These are phyloP conservation scores for Colletes latitarsis DNA, from an alignment of 1,140 invertebrate species.

Conservation along the genomic window DNA sequence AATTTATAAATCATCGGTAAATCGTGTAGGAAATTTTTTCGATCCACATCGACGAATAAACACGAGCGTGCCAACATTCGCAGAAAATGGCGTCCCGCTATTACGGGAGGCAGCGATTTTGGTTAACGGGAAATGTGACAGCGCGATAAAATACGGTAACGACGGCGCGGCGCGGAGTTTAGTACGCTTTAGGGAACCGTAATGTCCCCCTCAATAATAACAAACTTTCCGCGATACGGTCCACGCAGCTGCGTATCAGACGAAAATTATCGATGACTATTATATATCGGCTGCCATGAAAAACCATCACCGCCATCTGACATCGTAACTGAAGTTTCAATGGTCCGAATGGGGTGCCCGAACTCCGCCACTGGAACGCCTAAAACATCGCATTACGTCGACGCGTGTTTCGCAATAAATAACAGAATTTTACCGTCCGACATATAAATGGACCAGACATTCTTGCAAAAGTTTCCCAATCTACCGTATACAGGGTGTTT, in stretches of 20 bases:
- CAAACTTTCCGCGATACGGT: constrained; percentile 5
- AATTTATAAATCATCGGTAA: neutral
- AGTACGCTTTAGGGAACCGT: constrained; percentile 8
- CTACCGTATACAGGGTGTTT: too few species aligned
- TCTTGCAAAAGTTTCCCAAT: neutral
- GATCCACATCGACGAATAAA: neutral
- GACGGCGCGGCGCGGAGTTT: constrained; percentile 1
- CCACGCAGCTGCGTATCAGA: neutral
- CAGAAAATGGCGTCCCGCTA: constrained; percentile 1
- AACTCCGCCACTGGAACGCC: neutral
- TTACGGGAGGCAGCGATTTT: constrained; percentile 24
- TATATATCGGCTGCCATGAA: neutral
- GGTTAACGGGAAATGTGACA: constrained; percentile 29
- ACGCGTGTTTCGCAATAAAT: neutral
- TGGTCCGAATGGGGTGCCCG: neutral
- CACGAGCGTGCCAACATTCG: neutral
- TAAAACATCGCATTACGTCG: neutral
- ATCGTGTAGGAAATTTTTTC: neutral
- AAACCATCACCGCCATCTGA: constrained; percentile 8
- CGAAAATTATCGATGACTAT: constrained; percentile 18
- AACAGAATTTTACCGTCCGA: neutral
- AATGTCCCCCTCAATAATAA: constrained; percentile 1
- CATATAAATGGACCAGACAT: neutral
- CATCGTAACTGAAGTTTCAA: constrained; percentile 13
- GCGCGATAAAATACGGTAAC: constrained; percentile 32